Conservation (phyloP, 2,888 invertebrate species). For the Alloplasta piceator region DNA sequence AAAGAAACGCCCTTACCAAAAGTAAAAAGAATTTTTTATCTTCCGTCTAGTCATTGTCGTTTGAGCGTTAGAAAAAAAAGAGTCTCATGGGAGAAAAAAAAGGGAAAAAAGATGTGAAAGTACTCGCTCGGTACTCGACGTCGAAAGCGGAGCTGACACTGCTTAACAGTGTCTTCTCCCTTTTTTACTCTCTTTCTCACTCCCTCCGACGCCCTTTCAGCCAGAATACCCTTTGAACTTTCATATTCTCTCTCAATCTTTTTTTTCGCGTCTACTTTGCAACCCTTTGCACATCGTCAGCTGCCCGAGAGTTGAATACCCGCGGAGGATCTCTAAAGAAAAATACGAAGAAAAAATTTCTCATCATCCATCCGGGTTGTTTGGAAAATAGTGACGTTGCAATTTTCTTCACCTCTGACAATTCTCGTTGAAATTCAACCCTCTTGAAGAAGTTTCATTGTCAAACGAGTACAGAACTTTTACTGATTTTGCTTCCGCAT, state of each 20-base stretch:
- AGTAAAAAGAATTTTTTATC: background rate
- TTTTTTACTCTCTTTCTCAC: constrained; percentile 10
- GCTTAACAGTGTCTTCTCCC: constrained; percentile 73
- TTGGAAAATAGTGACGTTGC: constrained; percentile 13
- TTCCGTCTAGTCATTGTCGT: background rate
- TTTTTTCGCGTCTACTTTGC: constrained; percentile 41
- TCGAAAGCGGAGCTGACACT: constrained; percentile 78
- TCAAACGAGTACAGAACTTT: no score
- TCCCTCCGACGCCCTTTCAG: constrained; percentile 68
- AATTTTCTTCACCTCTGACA: constrained; percentile 24
- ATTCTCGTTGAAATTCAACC: constrained; percentile 31
- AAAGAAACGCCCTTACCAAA: background rate
- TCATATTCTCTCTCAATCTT: constrained; percentile 54
- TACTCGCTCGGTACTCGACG: constrained; percentile 61
- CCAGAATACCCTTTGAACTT: constrained; percentile 78
- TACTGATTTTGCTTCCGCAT: no score
- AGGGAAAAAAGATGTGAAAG: constrained; percentile 23
- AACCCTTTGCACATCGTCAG: constrained; percentile 57
- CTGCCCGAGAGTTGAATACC: constrained; percentile 47
- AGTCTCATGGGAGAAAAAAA: constrained; percentile 18
- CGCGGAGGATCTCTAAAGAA: constrained; percentile 10
- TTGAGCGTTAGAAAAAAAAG: background rate
- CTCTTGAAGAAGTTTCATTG: background rate
- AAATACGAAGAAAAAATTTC: background rate
- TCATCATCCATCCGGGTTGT: background rate